Evolutionary conservation across 2,797 vertebrate genomes (phyloP), one percentile per base, ranked within the genome.

Genomic region (Heterohyrax brucei): DNA sequence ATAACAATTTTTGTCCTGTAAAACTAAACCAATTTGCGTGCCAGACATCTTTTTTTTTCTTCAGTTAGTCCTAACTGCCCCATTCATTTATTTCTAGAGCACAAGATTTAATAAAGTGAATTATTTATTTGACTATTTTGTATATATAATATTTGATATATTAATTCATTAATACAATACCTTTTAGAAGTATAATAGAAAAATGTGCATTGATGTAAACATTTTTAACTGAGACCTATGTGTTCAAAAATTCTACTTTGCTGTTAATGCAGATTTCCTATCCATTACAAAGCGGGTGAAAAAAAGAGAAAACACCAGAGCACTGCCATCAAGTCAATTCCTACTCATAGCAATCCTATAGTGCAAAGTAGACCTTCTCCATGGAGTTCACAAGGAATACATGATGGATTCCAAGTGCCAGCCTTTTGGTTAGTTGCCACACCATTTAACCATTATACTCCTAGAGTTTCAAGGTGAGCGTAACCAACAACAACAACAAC

Each of bases 221-320:
- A 50, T 10, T 3, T 70, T 82, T 82, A 81, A 53, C 53, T 61
- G 81, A 30, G 77, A 21, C 13, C 26, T 86, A 68, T 12, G 53
- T 64, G 84, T 26, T 73, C 83, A 80, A 79, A 9, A 89, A 76
- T 61, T 84, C 14, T 33, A 62, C 44, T 24, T 90, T 91, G 19
- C 30, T 83, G 2, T 64, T 76, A 33, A 92, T 77, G 73, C 64
- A 56, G 0, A 75, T 64, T 53, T 16, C 14, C 84, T 73, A 77
- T 3, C 53, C 5, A 2, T 50, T 33, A 62, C 16, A 77, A 82
- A 1, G 7, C 61, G 0, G 39, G 7, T 12, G 39, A 39, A 39
- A 39, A 39, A 39, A 39, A 39, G 39, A 39, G 39, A 39, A 39
- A 39, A 39, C 39, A 39, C 39, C 39, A 39, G 39, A 39, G 39